phyloP scores from a whole-genome alignment of 37 sponge, comb jelly and placozoan species.

The Crambe crambe region DNA sequence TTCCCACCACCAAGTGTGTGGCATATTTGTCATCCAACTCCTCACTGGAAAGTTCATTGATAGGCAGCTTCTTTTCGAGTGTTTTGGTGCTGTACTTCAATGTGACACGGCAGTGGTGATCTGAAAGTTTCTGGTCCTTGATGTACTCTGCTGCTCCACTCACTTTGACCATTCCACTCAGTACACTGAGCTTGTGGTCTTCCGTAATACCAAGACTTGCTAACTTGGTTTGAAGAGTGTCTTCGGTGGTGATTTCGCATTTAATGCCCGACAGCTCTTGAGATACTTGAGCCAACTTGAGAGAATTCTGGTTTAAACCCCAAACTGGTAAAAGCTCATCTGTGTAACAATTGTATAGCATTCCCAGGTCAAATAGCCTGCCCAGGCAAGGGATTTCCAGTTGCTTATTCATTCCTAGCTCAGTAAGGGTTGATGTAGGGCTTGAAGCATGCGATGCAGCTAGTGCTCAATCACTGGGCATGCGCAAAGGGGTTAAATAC shows the following conservation, averaged over 20 bases:
- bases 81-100: neutral
- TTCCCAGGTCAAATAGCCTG: neutral
- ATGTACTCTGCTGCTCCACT: neutral
- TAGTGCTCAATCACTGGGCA: no score
- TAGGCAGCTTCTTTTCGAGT: neutral
- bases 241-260: neutral
- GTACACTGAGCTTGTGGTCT: neutral
- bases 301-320: no score
- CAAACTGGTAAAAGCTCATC: neutral
- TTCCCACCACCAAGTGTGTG: neutral
- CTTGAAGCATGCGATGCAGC: no score
- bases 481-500: no score
- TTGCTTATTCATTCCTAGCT: no score
- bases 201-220: no score
- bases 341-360: neutral
- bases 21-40: neutral
- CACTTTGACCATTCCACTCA: neutral
- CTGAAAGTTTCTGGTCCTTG: neutral
- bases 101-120: neutral
- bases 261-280: no score
- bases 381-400: neutral
- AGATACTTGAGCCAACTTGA: no score
- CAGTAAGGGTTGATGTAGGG: no score
- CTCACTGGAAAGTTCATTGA: neutral
- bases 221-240: neutral